These are phyloP conservation scores for Sinodicranocentrus sp. DNA, from an alignment of 2,888 invertebrate genomes.

Conservation along the genomic window DNA sequence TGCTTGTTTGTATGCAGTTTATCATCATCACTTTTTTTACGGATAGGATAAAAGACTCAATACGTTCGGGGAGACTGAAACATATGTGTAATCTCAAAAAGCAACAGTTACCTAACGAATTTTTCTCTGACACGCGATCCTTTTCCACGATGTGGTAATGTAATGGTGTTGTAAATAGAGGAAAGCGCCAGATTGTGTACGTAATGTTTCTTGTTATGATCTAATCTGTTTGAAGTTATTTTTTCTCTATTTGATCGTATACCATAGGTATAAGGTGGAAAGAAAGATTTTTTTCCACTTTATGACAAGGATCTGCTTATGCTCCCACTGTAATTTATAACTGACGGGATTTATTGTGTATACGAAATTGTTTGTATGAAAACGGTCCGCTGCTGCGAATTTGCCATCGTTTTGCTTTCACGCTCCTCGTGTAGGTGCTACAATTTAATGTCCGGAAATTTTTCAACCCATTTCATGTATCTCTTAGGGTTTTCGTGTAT, in stretches of 20 bases:
- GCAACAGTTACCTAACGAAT: slow-evolving; percentile 76
- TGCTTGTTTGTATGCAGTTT: slow-evolving; percentile 47
- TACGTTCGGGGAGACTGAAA: background rate
- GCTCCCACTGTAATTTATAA: slow-evolving; percentile 71
- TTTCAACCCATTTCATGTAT: background rate
- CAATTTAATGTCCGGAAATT: slow-evolving; percentile 4
- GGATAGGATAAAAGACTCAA: background rate
- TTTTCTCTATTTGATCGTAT: slow-evolving; percentile 42
- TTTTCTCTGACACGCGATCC: slow-evolving; percentile 75
- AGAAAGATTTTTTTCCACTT: slow-evolving; percentile 52
- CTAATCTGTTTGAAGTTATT: slow-evolving; percentile 46
- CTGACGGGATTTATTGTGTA: slow-evolving; percentile 74
- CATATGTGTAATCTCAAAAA: slow-evolving; percentile 67
- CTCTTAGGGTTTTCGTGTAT: too few species aligned
- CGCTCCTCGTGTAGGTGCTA: background rate
- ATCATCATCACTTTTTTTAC: slow-evolving; percentile 46
- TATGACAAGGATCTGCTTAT: slow-evolving; percentile 65
- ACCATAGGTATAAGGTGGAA: slow-evolving; percentile 23
- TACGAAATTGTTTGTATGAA: slow-evolving; percentile 52
- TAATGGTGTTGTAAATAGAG: slow-evolving; percentile 34
- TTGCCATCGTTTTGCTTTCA: background rate
- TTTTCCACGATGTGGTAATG: slow-evolving; percentile 29
- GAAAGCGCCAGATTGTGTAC: slow-evolving; percentile 57
- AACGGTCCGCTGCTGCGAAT: background rate
- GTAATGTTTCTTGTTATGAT: slow-evolving; percentile 55